A percentile compares a stretch with the other conserved stretches of the same genome.
Evolutionary conservation across 2,888 invertebrate species (phyloP).

Genomic region (Diplolepis rosae): DNA sequence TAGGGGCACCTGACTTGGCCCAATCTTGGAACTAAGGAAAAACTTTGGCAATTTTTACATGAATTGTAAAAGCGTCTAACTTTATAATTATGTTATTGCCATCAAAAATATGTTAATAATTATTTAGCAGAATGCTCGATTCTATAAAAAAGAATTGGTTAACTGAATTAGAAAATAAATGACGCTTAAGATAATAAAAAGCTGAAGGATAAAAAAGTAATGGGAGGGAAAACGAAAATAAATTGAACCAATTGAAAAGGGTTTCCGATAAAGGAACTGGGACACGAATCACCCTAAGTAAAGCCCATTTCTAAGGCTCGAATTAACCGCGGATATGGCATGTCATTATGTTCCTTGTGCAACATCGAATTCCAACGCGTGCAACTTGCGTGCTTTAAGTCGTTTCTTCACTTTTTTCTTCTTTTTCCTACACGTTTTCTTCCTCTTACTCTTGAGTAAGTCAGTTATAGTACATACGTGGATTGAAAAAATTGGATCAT

Average conservation of each 20-base stretch:
- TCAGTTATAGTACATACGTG: background rate
- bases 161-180: conserved; percentile 16
- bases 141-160: background rate
- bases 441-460: background rate
- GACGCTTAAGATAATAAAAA: background rate
- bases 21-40: too few species aligned
- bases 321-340: conserved; percentile 47
- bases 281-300: conserved; percentile 29
- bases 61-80: too few species aligned
- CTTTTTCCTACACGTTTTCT: background rate
- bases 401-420: conserved; percentile 43
- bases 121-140: background rate
- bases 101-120: background rate
- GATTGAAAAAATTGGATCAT: background rate
- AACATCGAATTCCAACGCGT: conserved; percentile 43
- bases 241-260: conserved; percentile 26
- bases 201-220: background rate
- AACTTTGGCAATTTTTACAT: too few species aligned
- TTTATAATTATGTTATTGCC: too few species aligned
- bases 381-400: conserved; percentile 45
- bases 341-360: conserved; percentile 49
- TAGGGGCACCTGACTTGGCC: too few species aligned
- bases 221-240: conserved; percentile 1
- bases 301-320: conserved; percentile 44
- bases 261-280: conserved; percentile 17